phyloP scores from a whole-genome alignment of 1,140 invertebrate species.

The Zeugodacus cucurbitae region DNA sequence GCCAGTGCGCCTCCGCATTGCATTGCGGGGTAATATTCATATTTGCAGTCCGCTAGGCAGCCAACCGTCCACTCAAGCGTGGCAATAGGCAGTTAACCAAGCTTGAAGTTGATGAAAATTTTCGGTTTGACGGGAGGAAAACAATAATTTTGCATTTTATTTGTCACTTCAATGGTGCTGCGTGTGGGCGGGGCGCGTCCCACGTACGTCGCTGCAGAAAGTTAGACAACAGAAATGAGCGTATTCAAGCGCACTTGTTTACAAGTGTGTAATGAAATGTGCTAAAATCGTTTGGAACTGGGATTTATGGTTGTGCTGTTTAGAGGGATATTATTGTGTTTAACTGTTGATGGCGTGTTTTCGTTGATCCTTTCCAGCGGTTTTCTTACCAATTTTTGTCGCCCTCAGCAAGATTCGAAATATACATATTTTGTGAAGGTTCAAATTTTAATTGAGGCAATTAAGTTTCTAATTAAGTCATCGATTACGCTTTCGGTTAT shows the following conservation, averaged over 20 bases:
- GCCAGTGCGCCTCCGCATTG: background rate
- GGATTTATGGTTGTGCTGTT: too few relatives aligned
- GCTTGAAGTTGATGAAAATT: constrained; percentile 33
- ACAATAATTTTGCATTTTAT: constrained; percentile 33
- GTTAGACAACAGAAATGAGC: too few relatives aligned
- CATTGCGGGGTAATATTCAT: background rate
- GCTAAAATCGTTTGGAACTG: too few relatives aligned
- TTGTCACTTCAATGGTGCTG: background rate
- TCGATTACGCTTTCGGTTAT: too few relatives aligned
- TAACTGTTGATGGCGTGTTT: background rate
- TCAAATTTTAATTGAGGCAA: too few relatives aligned
- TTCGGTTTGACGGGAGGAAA: background rate
- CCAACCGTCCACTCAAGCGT: constrained; percentile 21
- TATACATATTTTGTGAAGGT: too few relatives aligned
- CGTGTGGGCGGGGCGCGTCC: background rate
- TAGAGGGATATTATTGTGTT: background rate
- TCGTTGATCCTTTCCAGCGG: background rate
- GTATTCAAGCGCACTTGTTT: too few relatives aligned
- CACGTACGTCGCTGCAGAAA: background rate
- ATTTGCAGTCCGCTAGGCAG: constrained; percentile 31
- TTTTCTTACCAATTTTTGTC: too few relatives aligned
- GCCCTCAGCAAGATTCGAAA: too few relatives aligned
- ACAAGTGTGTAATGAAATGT: too few relatives aligned
- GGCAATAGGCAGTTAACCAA: constrained; percentile 28
- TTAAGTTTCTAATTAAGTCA: too few relatives aligned